Conservation (phyloP, 2,797 vertebrate species). For the Benthosema pterotum region DNA sequence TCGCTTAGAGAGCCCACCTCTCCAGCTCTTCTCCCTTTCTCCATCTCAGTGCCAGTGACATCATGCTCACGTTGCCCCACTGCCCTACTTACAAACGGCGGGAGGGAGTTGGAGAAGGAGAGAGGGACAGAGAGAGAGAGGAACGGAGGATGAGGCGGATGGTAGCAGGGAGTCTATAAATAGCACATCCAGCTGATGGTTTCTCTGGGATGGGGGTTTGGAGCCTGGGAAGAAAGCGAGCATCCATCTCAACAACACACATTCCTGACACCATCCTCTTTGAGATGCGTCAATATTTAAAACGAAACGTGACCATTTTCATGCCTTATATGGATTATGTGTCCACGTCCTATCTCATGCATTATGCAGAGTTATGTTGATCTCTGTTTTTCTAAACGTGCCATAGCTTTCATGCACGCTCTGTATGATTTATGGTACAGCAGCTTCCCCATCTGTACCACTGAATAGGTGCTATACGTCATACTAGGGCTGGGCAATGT, state of each 20-base stretch:
- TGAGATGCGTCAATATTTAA: constrained; percentile 26
- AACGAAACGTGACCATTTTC: neutral
- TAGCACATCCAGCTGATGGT: constrained; percentile 81
- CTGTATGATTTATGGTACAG: constrained; percentile 1
- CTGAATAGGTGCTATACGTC: neutral
- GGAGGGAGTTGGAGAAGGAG: constrained; percentile 42
- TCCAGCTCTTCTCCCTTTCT: constrained; percentile 59
- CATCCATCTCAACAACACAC: constrained; percentile 37
- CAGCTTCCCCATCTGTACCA: neutral
- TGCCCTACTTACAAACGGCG: constrained; percentile 81
- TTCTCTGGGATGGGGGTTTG: constrained; percentile 58
- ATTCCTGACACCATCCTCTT: constrained; percentile 33
- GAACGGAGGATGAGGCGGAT: constrained; percentile 73
- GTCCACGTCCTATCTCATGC: neutral
- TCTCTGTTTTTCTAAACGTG: neutral
- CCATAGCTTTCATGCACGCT: neutral
- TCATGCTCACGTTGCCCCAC: constrained; percentile 77
- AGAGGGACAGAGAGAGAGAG: constrained; percentile 51
- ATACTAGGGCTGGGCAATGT: neutral
- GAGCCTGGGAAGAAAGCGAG: constrained; percentile 44
- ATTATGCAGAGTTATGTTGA: constrained; percentile 5
- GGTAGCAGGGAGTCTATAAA: constrained; percentile 76
- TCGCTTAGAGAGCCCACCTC: constrained; percentile 41
- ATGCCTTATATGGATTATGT: neutral
- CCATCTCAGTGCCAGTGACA: constrained; percentile 68